Percentiles rank a stretch among this genome's conserved stretches.
phyloP scores from a whole-genome alignment of 2,797 vertebrate species.

The Hypotaenidia okinawae region DNA sequence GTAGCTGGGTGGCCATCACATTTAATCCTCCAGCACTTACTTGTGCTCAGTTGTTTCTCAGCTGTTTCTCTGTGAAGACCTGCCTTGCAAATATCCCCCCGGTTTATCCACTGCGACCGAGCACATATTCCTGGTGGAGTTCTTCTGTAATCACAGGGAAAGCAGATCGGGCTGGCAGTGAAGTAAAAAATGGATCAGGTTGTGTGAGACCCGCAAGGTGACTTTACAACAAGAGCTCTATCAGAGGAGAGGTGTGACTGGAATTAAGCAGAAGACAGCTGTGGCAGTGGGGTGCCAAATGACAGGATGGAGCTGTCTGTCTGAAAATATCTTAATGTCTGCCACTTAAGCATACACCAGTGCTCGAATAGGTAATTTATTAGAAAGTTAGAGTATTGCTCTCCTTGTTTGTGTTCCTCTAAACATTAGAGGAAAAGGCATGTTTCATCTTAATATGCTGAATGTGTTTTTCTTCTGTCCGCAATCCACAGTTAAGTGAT shows the following conservation, averaged over 20 bases:
- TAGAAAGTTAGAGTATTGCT: neutral
- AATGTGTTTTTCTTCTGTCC: slow-evolving; percentile 17
- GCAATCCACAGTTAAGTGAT: neutral
- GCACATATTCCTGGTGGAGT: slow-evolving; percentile 38
- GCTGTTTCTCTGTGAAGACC: neutral
- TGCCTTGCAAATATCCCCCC: neutral
- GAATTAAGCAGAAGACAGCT: slow-evolving; percentile 66
- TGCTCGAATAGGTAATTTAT: slow-evolving; percentile 17
- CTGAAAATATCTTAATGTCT: slow-evolving; percentile 43
- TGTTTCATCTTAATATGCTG: slow-evolving; percentile 28
- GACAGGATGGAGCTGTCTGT: slow-evolving; percentile 18
- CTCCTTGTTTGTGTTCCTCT: slow-evolving; percentile 15
- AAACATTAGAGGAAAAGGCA: neutral
- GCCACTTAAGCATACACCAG: slow-evolving; percentile 16
- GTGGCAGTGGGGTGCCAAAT: slow-evolving; percentile 36
- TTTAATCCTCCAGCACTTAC: slow-evolving; percentile 18
- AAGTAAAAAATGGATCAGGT: slow-evolving; percentile 53
- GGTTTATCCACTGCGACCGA: neutral
- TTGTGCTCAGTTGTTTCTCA: slow-evolving; percentile 22
- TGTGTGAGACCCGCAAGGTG: slow-evolving; percentile 67
- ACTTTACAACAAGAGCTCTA: slow-evolving; percentile 61
- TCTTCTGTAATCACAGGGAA: slow-evolving; percentile 37
- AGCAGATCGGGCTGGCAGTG: slow-evolving; percentile 49
- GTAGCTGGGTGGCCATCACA: slow-evolving; percentile 7
- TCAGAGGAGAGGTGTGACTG: slow-evolving; percentile 65